Evolutionary conservation across 2,797 vertebrate genomes (phyloP).

Genomic region (Leuciscus waleckii): DNA sequence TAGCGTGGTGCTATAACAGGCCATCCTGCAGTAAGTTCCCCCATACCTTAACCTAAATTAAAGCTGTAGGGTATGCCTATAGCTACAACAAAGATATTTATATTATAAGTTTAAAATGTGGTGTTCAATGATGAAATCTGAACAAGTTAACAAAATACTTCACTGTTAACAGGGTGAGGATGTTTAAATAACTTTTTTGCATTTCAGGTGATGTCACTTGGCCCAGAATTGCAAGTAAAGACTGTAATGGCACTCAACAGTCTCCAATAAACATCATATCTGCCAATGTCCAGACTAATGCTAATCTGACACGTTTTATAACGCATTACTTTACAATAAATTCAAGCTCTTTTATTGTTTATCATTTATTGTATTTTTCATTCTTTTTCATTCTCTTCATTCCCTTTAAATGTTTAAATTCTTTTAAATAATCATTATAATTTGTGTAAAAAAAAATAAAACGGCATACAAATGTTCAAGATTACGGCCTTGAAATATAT

Average conservation of each 20-base stretch:
- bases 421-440: too few species aligned
- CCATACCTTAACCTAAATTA: neutral
- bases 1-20: slow-evolving; percentile 73
- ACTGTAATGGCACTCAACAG: slow-evolving; percentile 71
- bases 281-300: accelerated
- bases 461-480: neutral
- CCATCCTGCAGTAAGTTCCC: slow-evolving; percentile 68
- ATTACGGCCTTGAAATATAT: too few species aligned
- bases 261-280: slow-evolving; percentile 78
- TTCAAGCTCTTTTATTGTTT: too few species aligned
- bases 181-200: neutral
- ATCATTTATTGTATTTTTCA: neutral
- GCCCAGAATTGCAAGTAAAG: neutral
- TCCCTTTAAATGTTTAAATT: neutral
- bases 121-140: too few species aligned
- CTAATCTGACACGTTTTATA: slow-evolving; percentile 37
- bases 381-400: neutral
- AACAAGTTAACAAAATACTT: neutral
- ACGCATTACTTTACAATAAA: neutral
- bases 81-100: neutral
- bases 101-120: neutral
- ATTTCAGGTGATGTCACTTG: slow-evolving; percentile 66
- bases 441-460: neutral
- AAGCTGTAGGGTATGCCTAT: neutral
- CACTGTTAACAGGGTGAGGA: neutral